A percentile compares a stretch with the other conserved stretches of the same genome.
phyloP scores from a whole-genome alignment of 1,140 invertebrate genomes.

The Ceratoteleas bidentatus region DNA sequence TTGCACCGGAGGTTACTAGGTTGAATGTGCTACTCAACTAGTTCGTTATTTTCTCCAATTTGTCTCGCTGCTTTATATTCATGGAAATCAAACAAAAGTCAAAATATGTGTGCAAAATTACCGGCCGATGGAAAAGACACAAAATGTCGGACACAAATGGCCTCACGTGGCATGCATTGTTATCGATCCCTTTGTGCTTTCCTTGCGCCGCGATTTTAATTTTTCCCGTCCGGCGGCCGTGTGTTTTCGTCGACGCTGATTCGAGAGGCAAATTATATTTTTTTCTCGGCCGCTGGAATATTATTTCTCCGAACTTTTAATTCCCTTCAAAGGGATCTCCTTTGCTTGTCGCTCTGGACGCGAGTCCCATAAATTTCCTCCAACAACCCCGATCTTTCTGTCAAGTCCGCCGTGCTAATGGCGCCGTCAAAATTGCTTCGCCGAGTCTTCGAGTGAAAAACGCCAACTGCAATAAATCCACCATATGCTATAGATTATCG shows the following conservation, averaged over 20 bases:
- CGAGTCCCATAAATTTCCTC: constrained; percentile 63
- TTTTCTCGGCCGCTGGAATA: constrained; percentile 35
- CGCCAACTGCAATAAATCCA: constrained; percentile 58
- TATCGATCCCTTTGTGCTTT: constrained; percentile 22
- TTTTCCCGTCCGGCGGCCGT: constrained; percentile 10
- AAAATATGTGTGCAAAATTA: constrained; percentile 56
- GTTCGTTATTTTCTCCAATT: constrained; percentile 61
- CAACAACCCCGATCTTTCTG: constrained; percentile 66
- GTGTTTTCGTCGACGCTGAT: constrained; percentile 18
- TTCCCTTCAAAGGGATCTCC: constrained; percentile 66
- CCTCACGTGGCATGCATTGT: constrained; percentile 19
- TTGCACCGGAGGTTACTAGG: constrained; percentile 39
- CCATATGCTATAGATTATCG: constrained; percentile 63
- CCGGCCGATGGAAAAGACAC: constrained; percentile 11
- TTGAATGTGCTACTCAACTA: constrained; percentile 37
- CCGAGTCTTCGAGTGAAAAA: constrained; percentile 53
- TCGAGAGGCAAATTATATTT: constrained; percentile 37
- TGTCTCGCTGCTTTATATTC: constrained; percentile 62
- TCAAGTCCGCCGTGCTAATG: constrained; percentile 58
- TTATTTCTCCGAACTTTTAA: constrained; percentile 68
- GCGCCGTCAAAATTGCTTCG: constrained; percentile 65
- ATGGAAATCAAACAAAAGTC: constrained; percentile 65
- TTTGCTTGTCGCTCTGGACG: constrained; percentile 56
- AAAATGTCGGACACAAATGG: constrained; percentile 34
- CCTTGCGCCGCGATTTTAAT: constrained; percentile 22